Conservation (phyloP, 2,888 invertebrate species). For the Opisthograptis luteolata region DNA sequence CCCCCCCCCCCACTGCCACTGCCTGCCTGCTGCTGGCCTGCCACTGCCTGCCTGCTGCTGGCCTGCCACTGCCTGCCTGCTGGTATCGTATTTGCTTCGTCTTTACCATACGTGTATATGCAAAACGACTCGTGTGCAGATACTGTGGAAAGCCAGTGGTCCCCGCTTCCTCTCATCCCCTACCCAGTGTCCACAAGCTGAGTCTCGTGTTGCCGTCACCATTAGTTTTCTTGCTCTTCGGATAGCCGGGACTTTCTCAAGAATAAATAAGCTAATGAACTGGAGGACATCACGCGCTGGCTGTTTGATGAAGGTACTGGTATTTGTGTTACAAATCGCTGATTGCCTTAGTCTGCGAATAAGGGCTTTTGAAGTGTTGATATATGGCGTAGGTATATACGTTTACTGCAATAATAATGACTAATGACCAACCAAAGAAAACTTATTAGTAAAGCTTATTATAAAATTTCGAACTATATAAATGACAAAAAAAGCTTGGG, state of each 20-base stretch:
- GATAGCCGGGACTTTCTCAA: conserved; percentile 68
- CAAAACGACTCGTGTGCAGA: background rate
- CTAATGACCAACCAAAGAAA: too few relatives aligned
- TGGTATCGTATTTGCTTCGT: too few relatives aligned
- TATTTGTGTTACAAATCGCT: conserved; percentile 47
- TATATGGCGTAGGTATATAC: too few relatives aligned
- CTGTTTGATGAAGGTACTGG: conserved; percentile 58
- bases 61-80: too few relatives aligned
- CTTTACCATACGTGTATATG: too few relatives aligned
- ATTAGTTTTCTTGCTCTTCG: conserved; percentile 78
- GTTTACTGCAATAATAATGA: too few relatives aligned
- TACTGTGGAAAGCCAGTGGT: background rate
- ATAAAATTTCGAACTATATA: too few relatives aligned
- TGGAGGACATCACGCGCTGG: conserved; percentile 45
- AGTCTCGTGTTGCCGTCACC: conserved; percentile 76
- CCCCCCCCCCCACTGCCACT: too few relatives aligned
- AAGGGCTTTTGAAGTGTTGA: background rate
- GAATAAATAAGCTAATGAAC: conserved; percentile 80
- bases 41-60: too few relatives aligned
- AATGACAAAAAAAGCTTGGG: too few relatives aligned
- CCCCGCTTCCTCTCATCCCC: conserved; percentile 20
- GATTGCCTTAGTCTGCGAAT: background rate
- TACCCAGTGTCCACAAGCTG: conserved; percentile 34
- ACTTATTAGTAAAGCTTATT: too few relatives aligned
- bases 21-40: too few relatives aligned